Percentiles rank a stretch among this genome's conserved stretches.
Evolutionary conservation across 2,888 invertebrate genomes (phyloP).

Genomic region (Epinotia bilunana): DNA sequence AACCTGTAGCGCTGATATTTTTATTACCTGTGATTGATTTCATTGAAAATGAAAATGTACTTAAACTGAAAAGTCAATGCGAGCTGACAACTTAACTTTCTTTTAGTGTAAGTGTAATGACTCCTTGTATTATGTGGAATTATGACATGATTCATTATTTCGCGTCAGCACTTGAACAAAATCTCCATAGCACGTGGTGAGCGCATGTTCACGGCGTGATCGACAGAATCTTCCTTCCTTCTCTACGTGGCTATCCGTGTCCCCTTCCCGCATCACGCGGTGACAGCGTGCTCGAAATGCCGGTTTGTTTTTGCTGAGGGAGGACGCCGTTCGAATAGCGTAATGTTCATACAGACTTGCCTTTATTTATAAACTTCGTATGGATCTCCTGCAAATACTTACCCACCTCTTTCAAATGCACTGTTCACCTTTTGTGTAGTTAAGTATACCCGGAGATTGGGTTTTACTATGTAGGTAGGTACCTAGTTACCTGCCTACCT

Average conservation of each 20-base stretch:
- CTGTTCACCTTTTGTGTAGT: neutral
- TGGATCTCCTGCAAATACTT: conserved; percentile 20
- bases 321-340: conserved; percentile 33
- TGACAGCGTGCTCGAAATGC: conserved; percentile 63
- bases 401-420: neutral
- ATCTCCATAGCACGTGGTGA: conserved; percentile 70
- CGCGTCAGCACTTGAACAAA: conserved; percentile 63
- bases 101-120: too few relatives aligned
- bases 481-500: too few relatives aligned
- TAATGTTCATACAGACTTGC: conserved; percentile 38
- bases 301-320: conserved; percentile 51
- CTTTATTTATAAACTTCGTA: conserved; percentile 43
- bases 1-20: too few relatives aligned
- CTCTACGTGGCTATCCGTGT: conserved; percentile 43
- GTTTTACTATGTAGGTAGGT: too few relatives aligned
- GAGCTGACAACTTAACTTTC: too few relatives aligned
- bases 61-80: too few relatives aligned
- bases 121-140: too few relatives aligned
- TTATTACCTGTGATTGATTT: too few relatives aligned
- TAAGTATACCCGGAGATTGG: neutral
- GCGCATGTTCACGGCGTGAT: conserved; percentile 74
- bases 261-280: conserved; percentile 61
- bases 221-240: conserved; percentile 47
- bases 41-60: too few relatives aligned
- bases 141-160: neutral